phyloP scores from a whole-genome alignment of 2,113 vertebrate genomes.

The Rissa tridactyla region DNA sequence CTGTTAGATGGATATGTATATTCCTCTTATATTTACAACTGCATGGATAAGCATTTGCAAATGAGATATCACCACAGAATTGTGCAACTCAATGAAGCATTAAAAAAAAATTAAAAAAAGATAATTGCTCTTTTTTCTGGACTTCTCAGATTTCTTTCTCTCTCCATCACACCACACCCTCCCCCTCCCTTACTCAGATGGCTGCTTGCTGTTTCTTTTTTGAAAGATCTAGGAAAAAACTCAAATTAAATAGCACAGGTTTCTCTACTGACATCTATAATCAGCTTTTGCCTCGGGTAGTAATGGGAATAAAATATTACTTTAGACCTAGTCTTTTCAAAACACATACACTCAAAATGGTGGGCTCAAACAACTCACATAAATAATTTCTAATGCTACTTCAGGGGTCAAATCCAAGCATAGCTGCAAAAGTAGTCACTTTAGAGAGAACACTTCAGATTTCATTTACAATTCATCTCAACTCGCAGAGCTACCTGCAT shows the following conservation, averaged over 20 bases:
- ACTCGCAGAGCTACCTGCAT: not conserved
- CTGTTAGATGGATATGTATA: not conserved
- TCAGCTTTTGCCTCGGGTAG: not conserved
- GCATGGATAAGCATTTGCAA: not conserved
- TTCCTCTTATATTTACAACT: not conserved
- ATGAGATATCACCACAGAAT: not conserved
- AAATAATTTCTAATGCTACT: not conserved
- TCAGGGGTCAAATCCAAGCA: not conserved
- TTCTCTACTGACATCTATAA: not conserved
- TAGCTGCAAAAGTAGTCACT: not conserved
- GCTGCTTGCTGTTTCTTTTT: not conserved
- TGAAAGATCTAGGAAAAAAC: not conserved
- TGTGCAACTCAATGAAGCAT: not conserved
- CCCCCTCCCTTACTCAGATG: not conserved
- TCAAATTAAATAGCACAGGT: not conserved
- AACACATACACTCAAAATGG: not conserved
- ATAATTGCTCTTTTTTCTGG: not conserved
- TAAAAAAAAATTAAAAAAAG: not conserved
- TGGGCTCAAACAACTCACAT: accelerated
- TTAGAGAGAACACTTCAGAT: not conserved
- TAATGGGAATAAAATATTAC: not conserved
- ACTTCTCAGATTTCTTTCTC: not conserved
- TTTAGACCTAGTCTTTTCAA: not conserved
- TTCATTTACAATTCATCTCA: not conserved
- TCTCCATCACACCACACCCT: not conserved